Evolutionary conservation across 2,113 vertebrate species (phyloP).

Genomic region (Sander vitreus): DNA sequence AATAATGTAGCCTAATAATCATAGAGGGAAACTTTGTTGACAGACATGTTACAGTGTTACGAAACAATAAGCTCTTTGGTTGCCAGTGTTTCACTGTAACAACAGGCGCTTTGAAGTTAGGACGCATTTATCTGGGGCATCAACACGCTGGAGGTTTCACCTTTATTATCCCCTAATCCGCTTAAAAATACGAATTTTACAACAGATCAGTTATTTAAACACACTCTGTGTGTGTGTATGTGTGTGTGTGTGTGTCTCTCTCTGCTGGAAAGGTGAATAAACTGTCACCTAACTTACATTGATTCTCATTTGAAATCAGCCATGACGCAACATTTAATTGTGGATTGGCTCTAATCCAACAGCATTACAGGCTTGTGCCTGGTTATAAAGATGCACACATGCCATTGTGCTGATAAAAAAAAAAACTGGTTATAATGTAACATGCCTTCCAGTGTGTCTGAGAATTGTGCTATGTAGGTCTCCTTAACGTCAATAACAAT

Average conservation of each 20-base stretch:
- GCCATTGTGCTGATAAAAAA: neutral
- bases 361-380: neutral
- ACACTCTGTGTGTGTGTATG: neutral
- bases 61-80: constrained; percentile 18
- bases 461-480: neutral
- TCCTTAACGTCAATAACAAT: neutral
- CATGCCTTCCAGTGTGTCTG: neutral
- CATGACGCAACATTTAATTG: neutral
- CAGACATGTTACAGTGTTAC: neutral
- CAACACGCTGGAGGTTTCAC: constrained; percentile 34
- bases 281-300: neutral
- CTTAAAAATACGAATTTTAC: neutral
- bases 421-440: neutral
- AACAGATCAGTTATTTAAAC: neutral
- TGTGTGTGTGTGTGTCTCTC: neutral
- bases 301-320: neutral
- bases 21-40: constrained; percentile 16
- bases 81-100: constrained; percentile 24
- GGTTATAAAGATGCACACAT: neutral
- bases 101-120: constrained; percentile 63
- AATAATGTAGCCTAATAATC: neutral
- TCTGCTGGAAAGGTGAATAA: neutral
- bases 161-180: constrained; percentile 7
- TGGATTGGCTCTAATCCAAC: neutral
- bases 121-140: constrained; percentile 47